phyloP scores from a whole-genome alignment of 2,113 vertebrate genomes.

The Syngnathus scovelli region DNA sequence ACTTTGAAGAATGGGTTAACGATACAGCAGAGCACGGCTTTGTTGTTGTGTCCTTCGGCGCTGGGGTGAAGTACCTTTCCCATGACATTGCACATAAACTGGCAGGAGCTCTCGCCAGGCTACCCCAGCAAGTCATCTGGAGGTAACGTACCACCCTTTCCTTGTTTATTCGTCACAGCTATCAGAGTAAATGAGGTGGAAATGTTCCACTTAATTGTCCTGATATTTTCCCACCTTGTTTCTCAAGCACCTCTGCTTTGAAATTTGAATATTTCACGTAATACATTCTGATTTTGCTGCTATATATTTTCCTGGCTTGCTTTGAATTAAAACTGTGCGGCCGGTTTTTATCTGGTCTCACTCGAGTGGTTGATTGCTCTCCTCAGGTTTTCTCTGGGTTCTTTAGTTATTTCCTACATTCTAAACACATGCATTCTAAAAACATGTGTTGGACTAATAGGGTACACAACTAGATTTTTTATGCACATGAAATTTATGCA shows the following conservation, averaged over 20 bases:
- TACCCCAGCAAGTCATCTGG: slow-evolving; percentile 93
- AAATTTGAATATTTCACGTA: neutral
- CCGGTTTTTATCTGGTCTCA: neutral
- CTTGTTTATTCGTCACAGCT: neutral
- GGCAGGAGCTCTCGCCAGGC: slow-evolving; percentile 81
- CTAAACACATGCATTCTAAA: neutral
- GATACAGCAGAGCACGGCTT: slow-evolving; percentile 85
- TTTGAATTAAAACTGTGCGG: neutral
- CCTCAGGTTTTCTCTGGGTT: neutral
- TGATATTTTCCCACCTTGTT: neutral
- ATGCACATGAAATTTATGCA: no score
- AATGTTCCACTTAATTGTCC: neutral
- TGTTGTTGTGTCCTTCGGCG: slow-evolving; percentile 93
- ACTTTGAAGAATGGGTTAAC: slow-evolving; percentile 85
- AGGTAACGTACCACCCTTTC: slow-evolving; percentile 71
- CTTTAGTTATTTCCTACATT: neutral
- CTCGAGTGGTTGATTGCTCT: neutral
- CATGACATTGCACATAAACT: slow-evolving; percentile 89
- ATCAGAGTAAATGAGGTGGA: slow-evolving; percentile 9
- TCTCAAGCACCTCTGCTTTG: neutral
- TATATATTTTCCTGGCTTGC: neutral
- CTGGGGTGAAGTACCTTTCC: slow-evolving; percentile 94
- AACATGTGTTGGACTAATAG: no score
- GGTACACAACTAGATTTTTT: no score
- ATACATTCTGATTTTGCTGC: neutral